Evolutionary conservation across 2,113 vertebrate genomes (phyloP), one percentile per base, ranked within the genome.

Genomic region (Laterallus jamaicensis): DNA sequence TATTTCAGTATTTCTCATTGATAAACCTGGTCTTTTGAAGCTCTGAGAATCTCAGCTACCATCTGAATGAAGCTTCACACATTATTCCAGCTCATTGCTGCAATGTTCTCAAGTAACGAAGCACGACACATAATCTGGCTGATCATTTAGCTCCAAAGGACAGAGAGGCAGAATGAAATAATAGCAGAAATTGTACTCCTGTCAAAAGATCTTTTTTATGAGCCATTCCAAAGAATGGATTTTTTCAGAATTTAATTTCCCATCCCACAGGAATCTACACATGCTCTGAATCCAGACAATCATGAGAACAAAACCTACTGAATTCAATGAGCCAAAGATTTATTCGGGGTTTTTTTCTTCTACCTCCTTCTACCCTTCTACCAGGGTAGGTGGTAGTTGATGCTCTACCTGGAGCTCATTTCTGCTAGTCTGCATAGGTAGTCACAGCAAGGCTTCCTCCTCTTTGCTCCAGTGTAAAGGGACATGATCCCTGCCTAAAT

Each of bases 41-140:
- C 32, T 87, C 67, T 60, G 62, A 82, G 62, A n/a, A 90, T 86
- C 67, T 71, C 49, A 56, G 73, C 66, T 71, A 88, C 17, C 29
- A 56, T 68, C 82, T 85, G 67, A 94, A 94, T 11, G 67, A 68
- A 93, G 82, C 35, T 88, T 73, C 10, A 4, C 74, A 29, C 82
- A 54, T 95, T 94, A 93, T 93, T 95, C 18, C 71, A 73, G 62
- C 67, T 85, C 5, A 1, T 71, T 88, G 82, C 88, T 73, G 85
- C 70, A 82, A 76, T 85, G 92, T 94, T 92, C 92, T 92, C 62
- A 68, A 60, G 75, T 92, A 95, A 94, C 7, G 8, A 93, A 91
- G 85, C 90, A 87, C 66, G 90, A 44, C 58, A 78, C 74, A 68
- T 86, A 76, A 76, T 82, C 87, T 86, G 67, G 62, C 58, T 66